Percentiles rank a stretch among this genome's conserved stretches.
Conservation (phyloP, 1,140 invertebrate genomes). For the Scaptodrosophila lebanonensis region DNA sequence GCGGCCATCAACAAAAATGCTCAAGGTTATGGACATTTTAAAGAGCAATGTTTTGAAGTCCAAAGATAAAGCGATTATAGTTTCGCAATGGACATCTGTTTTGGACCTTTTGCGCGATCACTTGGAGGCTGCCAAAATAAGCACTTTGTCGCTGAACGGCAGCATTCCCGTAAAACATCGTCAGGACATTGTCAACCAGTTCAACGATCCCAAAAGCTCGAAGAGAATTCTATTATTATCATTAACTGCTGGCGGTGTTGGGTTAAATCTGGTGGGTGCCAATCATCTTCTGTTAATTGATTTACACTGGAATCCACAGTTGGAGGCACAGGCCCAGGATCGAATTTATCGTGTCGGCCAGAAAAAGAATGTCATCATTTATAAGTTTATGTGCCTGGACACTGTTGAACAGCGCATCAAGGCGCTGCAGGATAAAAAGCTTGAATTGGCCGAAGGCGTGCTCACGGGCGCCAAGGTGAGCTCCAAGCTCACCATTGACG, state of each 20-base stretch:
- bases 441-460: conserved; percentile 87
- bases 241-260: conserved; percentile 92
- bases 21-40: conserved; percentile 80
- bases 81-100: conserved; percentile 92
- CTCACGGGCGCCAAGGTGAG: conserved; percentile 81
- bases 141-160: conserved; percentile 83
- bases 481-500: conserved; percentile 85
- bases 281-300: conserved; percentile 94
- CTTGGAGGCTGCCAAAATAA: conserved; percentile 79
- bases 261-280: conserved; percentile 92
- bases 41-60: conserved; percentile 79
- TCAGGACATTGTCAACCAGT: conserved; percentile 82
- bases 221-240: conserved; percentile 86
- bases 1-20: conserved; percentile 83
- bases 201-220: conserved; percentile 83
- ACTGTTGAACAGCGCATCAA: conserved; percentile 92
- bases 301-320: conserved; percentile 96
- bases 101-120: conserved; percentile 83
- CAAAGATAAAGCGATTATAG: conserved; percentile 86
- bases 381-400: conserved; percentile 90
- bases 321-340: conserved; percentile 94
- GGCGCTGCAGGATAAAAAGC: conserved; percentile 87
- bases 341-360: conserved; percentile 94
- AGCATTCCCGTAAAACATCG: conserved; percentile 81
- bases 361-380: conserved; percentile 86